Percentiles rank a stretch among this genome's conserved stretches.
These are phyloP conservation scores for Thomomys bottae DNA, from an alignment of 2,113 vertebrate genomes.

Conservation along the genomic window DNA sequence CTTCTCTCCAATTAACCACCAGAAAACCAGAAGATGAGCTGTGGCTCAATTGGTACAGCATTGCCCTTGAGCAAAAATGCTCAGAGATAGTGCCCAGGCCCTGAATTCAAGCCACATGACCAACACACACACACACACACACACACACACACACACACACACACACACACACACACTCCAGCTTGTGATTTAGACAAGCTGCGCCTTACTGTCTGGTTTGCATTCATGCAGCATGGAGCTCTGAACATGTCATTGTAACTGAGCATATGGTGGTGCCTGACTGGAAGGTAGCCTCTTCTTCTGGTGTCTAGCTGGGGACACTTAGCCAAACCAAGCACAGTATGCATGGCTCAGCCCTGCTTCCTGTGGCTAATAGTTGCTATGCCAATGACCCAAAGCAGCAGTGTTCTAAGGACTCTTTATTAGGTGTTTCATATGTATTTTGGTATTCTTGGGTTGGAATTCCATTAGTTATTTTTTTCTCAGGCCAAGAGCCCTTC, in stretches of 20 bases:
- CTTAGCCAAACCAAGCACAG: background rate
- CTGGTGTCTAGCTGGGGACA: background rate
- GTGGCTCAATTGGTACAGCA: no score
- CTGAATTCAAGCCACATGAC: no score
- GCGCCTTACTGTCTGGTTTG: background rate
- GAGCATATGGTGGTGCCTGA: background rate
- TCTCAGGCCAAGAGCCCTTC: conserved; percentile 21
- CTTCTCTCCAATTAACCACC: no score
- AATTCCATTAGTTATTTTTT: conserved; percentile 32
- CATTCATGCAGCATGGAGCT: background rate
- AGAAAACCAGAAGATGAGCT: no score
- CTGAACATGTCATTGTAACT: background rate
- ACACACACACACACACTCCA: background rate
- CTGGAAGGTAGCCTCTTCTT: background rate
- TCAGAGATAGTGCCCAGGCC: no score
- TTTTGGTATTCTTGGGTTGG: background rate
- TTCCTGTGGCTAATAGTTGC: background rate
- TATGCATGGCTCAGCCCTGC: background rate
- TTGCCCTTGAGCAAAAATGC: no score
- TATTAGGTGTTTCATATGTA: conserved; percentile 59
- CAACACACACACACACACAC: no score
- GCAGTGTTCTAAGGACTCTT: background rate
- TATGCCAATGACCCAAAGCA: background rate
- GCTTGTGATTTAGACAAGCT: background rate
- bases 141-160: no score